A percentile compares a stretch with the other conserved stretches of the same genome.
These are phyloP conservation scores for Apis laboriosa DNA, from an alignment of 1,140 invertebrate species.

Conservation along the genomic window DNA sequence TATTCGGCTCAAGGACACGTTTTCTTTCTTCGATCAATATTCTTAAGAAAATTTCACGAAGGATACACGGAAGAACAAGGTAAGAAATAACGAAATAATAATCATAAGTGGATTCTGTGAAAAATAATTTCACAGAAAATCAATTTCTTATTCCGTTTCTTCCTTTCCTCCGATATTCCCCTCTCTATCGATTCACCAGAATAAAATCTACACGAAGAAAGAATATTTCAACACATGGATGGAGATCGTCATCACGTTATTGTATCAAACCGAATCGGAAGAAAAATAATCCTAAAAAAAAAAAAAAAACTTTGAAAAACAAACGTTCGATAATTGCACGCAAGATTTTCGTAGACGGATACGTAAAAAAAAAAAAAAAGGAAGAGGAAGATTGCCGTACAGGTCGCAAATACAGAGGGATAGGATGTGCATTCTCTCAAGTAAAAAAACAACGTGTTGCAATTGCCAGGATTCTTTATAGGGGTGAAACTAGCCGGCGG, in stretches of 20 bases:
- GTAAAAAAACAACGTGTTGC: not conserved
- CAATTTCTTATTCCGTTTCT: not conserved
- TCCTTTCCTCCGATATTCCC: not conserved
- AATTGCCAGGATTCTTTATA: constrained; percentile 45
- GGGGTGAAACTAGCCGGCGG: not conserved
- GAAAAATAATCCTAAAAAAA: too few relatives aligned
- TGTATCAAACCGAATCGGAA: too few relatives aligned
- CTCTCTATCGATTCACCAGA: not conserved
- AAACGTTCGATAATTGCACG: not conserved
- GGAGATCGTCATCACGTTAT: too few relatives aligned
- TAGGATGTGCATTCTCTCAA: not conserved
- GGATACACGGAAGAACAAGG: too few relatives aligned
- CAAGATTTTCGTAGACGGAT: not conserved
- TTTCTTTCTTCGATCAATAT: too few relatives aligned
- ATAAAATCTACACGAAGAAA: not conserved
- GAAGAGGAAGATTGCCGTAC: not conserved
- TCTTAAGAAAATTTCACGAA: too few relatives aligned
- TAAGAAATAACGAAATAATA: not conserved
- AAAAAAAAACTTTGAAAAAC: too few relatives aligned
- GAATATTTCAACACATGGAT: too few relatives aligned
- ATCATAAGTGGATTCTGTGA: not conserved
- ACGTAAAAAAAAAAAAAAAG: constrained; percentile 2
- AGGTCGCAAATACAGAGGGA: too few relatives aligned
- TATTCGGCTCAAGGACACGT: too few relatives aligned
- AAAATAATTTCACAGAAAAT: not conserved